Evolutionary conservation across 2,888 invertebrate genomes (phyloP).

Genomic region (Rhorus exstirpatorius): DNA sequence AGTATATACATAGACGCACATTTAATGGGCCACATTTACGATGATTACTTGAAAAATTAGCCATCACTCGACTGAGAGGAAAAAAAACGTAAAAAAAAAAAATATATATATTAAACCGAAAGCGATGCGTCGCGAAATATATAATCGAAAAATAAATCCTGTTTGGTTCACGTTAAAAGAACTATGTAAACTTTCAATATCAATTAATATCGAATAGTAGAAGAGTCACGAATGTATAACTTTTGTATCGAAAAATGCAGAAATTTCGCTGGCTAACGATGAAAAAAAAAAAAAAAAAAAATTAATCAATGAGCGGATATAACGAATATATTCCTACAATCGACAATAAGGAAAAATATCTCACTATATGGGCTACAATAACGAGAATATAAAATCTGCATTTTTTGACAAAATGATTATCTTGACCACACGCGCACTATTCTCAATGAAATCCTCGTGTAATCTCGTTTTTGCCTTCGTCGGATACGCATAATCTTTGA

Average conservation of each 20-base stretch:
- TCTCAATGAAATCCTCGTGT: slow-evolving; percentile 33
- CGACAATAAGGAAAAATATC: slow-evolving; percentile 60
- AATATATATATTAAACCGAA: slow-evolving; percentile 22
- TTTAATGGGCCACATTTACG: slow-evolving; percentile 66
- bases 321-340: slow-evolving; percentile 44
- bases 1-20: slow-evolving; percentile 75
- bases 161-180: slow-evolving; percentile 42
- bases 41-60: slow-evolving; percentile 46
- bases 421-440: slow-evolving; percentile 41
- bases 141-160: slow-evolving; percentile 11
- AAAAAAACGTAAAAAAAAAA: too few relatives aligned
- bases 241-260: slow-evolving; percentile 66
- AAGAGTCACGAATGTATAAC: slow-evolving; percentile 5
- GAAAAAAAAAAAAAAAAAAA: neutral
- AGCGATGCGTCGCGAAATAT: slow-evolving; percentile 26
- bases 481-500: neutral
- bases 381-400: slow-evolving; percentile 54
- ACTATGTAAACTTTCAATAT: slow-evolving; percentile 30
- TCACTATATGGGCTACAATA: slow-evolving; percentile 17
- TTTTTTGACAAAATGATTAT: slow-evolving; percentile 58
- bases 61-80: slow-evolving; percentile 11
- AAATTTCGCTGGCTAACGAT: slow-evolving; percentile 32
- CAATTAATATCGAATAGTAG: slow-evolving; percentile 14
- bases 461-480: slow-evolving; percentile 4
- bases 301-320: slow-evolving; percentile 20